These are phyloP conservation scores for Adelosebastes latens DNA, from an alignment of 2,797 vertebrate species.

Conservation along the genomic window DNA sequence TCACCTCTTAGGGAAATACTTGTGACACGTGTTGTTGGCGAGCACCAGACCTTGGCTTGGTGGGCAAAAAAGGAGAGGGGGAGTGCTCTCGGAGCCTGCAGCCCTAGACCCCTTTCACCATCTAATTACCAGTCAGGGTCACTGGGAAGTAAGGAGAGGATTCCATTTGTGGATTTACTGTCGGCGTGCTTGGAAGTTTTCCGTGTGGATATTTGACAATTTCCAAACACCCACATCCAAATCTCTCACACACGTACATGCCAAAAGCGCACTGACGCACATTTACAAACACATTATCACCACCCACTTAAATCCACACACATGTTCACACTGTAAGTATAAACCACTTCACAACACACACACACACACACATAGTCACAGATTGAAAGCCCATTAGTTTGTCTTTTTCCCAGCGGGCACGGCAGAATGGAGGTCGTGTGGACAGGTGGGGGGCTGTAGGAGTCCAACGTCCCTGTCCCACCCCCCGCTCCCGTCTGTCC, in stretches of 20 bases:
- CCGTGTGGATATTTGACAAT: constrained; percentile 64
- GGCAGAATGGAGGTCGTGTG: constrained; percentile 69
- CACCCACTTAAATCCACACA: constrained; percentile 66
- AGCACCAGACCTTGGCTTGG: constrained; percentile 49
- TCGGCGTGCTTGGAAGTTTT: constrained; percentile 48
- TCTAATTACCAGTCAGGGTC: constrained; percentile 50
- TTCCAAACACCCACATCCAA: constrained; percentile 29
- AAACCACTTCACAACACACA: constrained; percentile 33
- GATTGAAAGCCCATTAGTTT: constrained; percentile 55
- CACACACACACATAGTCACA: constrained; percentile 15
- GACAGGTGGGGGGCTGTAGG: constrained; percentile 74
- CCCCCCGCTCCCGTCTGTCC: constrained; percentile 12
- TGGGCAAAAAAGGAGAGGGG: constrained; percentile 37
- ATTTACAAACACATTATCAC: constrained; percentile 54
- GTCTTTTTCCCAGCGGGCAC: constrained; percentile 34
- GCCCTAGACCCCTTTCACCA: background rate
- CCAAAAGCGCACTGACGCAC: constrained; percentile 37
- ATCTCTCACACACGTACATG: constrained; percentile 28
- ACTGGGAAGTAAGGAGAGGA: constrained; percentile 24
- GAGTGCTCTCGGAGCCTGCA: background rate
- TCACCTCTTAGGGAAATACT: constrained; percentile 50
- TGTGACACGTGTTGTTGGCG: constrained; percentile 64
- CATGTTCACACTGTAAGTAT: constrained; percentile 61
- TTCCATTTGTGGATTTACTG: constrained; percentile 65
- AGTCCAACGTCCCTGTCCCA: constrained; percentile 39